Base-by-base conservation (phyloP, 2,113 vertebrate species). In the Megaceryle maxima region DNA sequence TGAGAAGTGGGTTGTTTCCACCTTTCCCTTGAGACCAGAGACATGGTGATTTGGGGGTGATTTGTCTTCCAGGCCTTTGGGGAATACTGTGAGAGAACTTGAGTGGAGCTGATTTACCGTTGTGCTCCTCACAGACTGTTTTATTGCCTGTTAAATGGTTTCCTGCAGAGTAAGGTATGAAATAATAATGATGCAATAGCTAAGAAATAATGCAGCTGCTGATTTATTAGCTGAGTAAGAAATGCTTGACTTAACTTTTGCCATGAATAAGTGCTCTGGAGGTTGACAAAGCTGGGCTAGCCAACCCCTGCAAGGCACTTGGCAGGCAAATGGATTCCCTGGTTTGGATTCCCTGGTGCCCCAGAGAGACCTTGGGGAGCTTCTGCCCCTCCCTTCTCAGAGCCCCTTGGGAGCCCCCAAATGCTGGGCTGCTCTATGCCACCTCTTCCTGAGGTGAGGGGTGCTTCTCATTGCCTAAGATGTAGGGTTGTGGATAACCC, bases 111-210 rank as follows among this genome's bases (percentile, higher is more conserved):
- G 68, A 3, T 0, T 68, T 62, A 33, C 7, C 24, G 20, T 28
- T 1, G 3, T 0, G 0, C 11, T 90, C 43, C 53, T 9, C 67
- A 50, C 43, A 53, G 57, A 3, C 14, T 39, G 17, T n/a, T 66
- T 55, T 20, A 53, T 11, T 67, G 87, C 66, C 60, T 70, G 26
- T 33, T 64, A 67, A 79, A 39, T 6, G 44, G 20, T 26, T 88
- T 66, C 79, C 70, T 75, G 81, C 63, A 80, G 72, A 35, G 53
- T 11, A 14, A 96, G 64, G 53, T 53, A 72, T 31, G 59, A 64
- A 39, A 75, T 20, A 77, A 60, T 35, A 68, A 87, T 41, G 88
- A 44, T 50, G 73, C 60, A 83, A 73, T 14, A 41, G 46, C 67
- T 68, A 33, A 73, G 88, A 80, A 92, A 87, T 20, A 7, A 56